A percentile compares a stretch with the other conserved stretches of the same genome.
phyloP scores from a whole-genome alignment of 2,888 invertebrate genomes.

The Drosophila cyrtoloma region DNA sequence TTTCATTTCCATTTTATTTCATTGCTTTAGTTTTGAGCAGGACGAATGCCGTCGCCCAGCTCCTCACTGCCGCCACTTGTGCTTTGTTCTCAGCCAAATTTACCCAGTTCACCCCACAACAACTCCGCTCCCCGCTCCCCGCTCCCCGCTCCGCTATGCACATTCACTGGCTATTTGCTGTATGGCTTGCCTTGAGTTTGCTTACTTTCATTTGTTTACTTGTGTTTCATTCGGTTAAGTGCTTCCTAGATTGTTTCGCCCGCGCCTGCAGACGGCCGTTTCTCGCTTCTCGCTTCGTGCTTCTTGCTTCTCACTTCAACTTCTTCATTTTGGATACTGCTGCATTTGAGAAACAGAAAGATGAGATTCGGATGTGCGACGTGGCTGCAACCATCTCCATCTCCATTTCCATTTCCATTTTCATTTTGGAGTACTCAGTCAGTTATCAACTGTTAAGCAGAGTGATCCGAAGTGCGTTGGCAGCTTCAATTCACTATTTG shows the following conservation, averaged over 20 bases:
- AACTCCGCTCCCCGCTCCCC: constrained; percentile 1
- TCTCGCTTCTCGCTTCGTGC: constrained; percentile 10
- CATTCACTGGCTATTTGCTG: constrained; percentile 62
- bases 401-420: constrained; percentile 23
- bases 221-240: constrained; percentile 81
- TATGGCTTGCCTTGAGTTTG: constrained; percentile 74
- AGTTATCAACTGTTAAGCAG: constrained; percentile 56
- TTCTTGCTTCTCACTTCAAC: constrained; percentile 25
- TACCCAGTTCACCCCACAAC: not conserved
- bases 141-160: constrained; percentile 1
- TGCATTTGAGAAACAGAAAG: constrained; percentile 4
- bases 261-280: constrained; percentile 42
- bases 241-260: constrained; percentile 78
- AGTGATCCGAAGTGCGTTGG: constrained; percentile 28
- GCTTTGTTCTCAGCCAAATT: constrained; percentile 30
- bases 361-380: not conserved
- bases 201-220: constrained; percentile 80
- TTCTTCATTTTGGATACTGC: constrained; percentile 23
- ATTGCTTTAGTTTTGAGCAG: constrained; percentile 73
- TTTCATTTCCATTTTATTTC: constrained; percentile 72
- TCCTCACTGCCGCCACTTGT: constrained; percentile 34
- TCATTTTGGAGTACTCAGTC: constrained; percentile 11
- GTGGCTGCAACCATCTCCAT: not conserved
- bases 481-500: constrained; percentile 41
- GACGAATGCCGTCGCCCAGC: not conserved